A percentile compares a stretch with the other conserved stretches of the same genome.
Conservation (phyloP, 2,888 invertebrate species). For the Euclidia mi region DNA sequence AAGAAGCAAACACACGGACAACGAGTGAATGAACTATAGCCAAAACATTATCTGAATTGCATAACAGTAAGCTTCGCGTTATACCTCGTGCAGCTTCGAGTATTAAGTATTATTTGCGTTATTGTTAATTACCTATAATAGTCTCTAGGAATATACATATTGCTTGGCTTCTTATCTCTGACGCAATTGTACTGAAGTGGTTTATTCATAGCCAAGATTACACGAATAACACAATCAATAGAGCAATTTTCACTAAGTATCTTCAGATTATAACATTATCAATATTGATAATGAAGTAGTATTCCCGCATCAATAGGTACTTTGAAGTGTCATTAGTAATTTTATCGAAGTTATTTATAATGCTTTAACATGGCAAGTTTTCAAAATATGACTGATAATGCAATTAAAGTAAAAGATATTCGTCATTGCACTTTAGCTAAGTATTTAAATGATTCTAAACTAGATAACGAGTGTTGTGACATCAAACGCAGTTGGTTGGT, state of each 20-base stretch:
- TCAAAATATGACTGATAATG: neutral
- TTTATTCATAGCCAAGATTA: constrained; percentile 1
- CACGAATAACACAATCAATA: neutral
- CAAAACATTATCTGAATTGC: too few relatives aligned
- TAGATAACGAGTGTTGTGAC: constrained; percentile 36
- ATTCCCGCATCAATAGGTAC: constrained; percentile 17
- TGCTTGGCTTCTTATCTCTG: neutral
- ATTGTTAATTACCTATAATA: too few relatives aligned
- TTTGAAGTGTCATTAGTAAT: constrained; percentile 25
- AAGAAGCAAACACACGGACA: too few relatives aligned
- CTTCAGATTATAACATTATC: constrained; percentile 27
- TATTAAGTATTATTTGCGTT: too few relatives aligned
- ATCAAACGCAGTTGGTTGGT: constrained; percentile 3
- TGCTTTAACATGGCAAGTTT: constrained; percentile 11
- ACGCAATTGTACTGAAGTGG: neutral
- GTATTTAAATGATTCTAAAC: neutral
- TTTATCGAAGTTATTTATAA: constrained; percentile 23
- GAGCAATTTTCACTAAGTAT: neutral
- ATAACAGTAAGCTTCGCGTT: too few relatives aligned
- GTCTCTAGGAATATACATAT: too few relatives aligned
- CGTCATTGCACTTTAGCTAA: neutral
- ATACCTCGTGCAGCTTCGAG: too few relatives aligned
- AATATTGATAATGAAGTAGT: constrained; percentile 28
- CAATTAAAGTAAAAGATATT: neutral
- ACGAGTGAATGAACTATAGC: too few relatives aligned